Percentiles rank a stretch among this genome's conserved stretches.
phyloP scores from a whole-genome alignment of 2,797 vertebrate species.

The Tauraco hartlaubi region DNA sequence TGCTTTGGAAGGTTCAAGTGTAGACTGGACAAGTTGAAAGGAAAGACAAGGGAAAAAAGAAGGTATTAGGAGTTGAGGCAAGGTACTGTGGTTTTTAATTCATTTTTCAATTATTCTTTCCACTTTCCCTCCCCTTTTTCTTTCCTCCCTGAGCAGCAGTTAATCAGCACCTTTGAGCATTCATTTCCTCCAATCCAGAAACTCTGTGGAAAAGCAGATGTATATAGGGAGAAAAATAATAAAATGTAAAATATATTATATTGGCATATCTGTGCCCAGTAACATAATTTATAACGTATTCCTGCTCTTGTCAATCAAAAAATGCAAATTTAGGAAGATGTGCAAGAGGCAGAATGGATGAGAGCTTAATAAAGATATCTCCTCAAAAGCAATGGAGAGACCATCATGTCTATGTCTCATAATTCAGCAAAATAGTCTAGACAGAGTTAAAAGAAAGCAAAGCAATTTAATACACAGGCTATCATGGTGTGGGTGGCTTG shows the following conservation, averaged over 20 bases:
- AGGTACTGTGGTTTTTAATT: neutral
- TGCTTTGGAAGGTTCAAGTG: neutral
- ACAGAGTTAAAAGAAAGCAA: neutral
- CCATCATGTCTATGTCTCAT: neutral
- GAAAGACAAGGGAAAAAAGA: neutral
- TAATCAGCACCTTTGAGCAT: constrained; percentile 36
- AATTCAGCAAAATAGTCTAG: neutral
- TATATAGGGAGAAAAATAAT: constrained; percentile 2
- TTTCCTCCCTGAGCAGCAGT: neutral
- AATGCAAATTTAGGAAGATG: constrained; percentile 37
- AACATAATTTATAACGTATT: neutral
- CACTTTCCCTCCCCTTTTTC: neutral
- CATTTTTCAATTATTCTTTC: constrained; percentile 9
- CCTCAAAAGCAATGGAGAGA: neutral
- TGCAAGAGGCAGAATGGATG: neutral
- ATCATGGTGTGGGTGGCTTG: neutral
- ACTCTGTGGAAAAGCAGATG: neutral
- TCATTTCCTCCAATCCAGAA: constrained; percentile 4
- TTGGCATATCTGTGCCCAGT: neutral
- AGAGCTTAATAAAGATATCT: constrained; percentile 48
- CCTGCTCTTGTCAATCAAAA: constrained; percentile 51
- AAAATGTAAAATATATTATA: constrained; percentile 22
- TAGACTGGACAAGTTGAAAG: neutral
- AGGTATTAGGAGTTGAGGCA: neutral
- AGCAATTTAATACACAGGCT: neutral